Conservation (phyloP, 2,113 vertebrate species). For the Maccullochella peelii region DNA sequence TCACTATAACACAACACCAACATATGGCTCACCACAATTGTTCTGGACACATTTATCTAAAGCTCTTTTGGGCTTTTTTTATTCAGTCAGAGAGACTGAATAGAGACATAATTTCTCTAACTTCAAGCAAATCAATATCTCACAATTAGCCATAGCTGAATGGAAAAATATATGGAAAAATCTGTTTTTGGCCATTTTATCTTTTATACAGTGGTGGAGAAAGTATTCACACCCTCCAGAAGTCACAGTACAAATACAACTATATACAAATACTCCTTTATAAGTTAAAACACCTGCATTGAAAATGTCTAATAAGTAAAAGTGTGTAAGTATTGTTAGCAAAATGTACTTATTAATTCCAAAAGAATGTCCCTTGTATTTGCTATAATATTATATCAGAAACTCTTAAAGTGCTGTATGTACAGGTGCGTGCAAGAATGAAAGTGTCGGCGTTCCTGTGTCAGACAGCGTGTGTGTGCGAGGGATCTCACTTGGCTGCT, state of each 20-base stretch:
- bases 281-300: not conserved
- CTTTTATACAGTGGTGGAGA: not conserved
- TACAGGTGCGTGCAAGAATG: conserved; percentile 8
- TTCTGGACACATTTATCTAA: not conserved
- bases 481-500: conserved; percentile 47
- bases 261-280: not conserved
- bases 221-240: not conserved
- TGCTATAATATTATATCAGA: not conserved
- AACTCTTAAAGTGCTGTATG: conserved; percentile 1
- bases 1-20: not conserved
- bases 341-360: not conserved
- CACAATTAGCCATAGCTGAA: not conserved
- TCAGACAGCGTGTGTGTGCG: conserved; percentile 29
- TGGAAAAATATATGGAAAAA: not conserved
- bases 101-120: not conserved
- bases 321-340: not conserved
- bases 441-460: conserved; percentile 9
- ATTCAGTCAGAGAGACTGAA: not conserved
- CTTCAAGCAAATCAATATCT: not conserved
- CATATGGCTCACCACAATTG: conserved; percentile 20
- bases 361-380: not conserved
- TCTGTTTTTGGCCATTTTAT: not conserved
- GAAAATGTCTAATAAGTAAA: not conserved
- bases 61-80: not conserved
- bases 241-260: not conserved